Percentiles rank a stretch among this genome's conserved stretches.
phyloP scores from a whole-genome alignment of 2,888 invertebrate genomes.

The Micoletzkya japonica region DNA sequence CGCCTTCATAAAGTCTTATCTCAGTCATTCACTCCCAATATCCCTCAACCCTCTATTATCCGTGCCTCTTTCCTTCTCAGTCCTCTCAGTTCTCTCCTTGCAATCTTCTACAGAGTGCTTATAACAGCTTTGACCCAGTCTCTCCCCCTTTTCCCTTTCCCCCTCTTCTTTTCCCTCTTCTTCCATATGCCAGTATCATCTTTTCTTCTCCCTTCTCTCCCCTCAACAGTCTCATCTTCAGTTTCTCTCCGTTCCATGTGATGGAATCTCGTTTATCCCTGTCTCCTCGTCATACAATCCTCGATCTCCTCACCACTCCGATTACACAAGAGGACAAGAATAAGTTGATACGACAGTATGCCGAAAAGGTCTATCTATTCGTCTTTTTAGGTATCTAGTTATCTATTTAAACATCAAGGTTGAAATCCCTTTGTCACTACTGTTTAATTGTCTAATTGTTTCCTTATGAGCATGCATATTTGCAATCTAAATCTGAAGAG shows the following conservation, averaged over 20 bases:
- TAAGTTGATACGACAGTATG: constrained; percentile 12
- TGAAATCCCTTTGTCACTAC: neutral
- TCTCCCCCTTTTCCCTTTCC: neutral
- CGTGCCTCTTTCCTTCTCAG: neutral
- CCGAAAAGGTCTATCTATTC: constrained; percentile 21
- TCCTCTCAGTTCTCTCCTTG: neutral
- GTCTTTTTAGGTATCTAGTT: neutral
- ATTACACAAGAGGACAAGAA: constrained; percentile 18
- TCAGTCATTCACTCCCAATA: neutral
- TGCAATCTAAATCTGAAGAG: too few relatives aligned
- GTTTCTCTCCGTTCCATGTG: neutral
- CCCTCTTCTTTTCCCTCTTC: neutral
- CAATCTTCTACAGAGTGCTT: too few relatives aligned
- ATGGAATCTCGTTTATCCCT: neutral
- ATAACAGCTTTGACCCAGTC: neutral
- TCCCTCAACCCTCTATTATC: neutral
- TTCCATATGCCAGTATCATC: neutral
- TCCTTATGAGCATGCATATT: too few relatives aligned
- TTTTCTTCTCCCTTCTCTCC: neutral
- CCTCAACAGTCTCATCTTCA: neutral
- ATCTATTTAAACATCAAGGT: neutral
- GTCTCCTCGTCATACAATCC: constrained; percentile 10
- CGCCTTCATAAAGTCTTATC: constrained; percentile 4
- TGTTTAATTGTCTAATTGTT: neutral
- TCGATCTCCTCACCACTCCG: constrained; percentile 19